phyloP scores from a whole-genome alignment of 2,113 vertebrate species.

The Rhynchopsitta pachyrhyncha region DNA sequence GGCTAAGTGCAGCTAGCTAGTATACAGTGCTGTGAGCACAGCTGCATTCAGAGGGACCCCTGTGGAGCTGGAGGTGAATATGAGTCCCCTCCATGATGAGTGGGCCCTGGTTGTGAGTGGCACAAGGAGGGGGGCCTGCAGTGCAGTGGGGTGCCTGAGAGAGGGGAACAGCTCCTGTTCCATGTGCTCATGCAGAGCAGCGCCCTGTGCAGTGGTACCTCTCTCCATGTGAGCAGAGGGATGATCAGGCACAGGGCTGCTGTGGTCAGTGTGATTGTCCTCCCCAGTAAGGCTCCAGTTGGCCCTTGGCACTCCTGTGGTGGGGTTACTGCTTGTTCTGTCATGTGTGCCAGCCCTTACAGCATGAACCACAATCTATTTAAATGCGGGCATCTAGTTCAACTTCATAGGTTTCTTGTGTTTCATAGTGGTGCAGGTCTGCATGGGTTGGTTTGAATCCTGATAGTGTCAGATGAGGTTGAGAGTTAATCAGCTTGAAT shows the following conservation, averaged over 20 bases:
- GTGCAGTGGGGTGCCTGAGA: background rate
- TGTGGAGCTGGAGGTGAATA: accelerated
- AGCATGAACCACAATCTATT: accelerated
- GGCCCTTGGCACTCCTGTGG: background rate
- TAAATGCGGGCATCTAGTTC: accelerated
- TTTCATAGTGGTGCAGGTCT: accelerated
- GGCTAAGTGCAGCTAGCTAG: background rate
- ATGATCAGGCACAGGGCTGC: background rate
- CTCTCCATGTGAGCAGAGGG: background rate
- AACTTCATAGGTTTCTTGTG: background rate
- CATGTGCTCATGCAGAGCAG: accelerated
- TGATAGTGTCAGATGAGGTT: background rate
- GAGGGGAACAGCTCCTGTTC: background rate
- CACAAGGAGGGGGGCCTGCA: background rate
- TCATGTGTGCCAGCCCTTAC: accelerated
- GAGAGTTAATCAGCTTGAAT: background rate
- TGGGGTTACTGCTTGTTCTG: background rate
- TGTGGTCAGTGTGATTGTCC: accelerated
- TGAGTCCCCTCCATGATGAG: background rate
- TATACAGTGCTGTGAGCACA: background rate
- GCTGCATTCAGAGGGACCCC: background rate
- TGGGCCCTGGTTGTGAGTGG: accelerated
- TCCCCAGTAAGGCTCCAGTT: background rate
- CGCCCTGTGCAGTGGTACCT: accelerated
- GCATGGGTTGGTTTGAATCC: background rate